phyloP scores from a whole-genome alignment of 2,113 vertebrate genomes.

The Phalacrocorax aristotelis region DNA sequence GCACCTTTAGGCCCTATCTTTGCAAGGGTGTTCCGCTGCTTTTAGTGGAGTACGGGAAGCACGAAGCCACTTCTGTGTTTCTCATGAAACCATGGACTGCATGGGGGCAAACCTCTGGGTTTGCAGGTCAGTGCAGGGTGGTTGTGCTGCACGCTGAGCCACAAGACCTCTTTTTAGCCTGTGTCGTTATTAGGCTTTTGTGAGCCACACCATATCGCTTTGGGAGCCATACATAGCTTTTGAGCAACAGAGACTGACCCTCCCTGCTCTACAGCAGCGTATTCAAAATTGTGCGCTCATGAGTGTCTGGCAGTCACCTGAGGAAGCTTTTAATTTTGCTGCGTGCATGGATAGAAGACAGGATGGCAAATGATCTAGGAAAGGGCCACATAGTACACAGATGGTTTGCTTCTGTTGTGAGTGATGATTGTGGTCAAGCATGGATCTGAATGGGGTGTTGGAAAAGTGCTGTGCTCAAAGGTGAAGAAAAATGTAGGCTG shows the following conservation, averaged over 20 bases:
- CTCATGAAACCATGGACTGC: background rate
- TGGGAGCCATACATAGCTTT: background rate
- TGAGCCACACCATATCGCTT: fast-evolving
- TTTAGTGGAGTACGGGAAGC: background rate
- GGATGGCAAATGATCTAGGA: background rate
- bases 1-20: background rate
- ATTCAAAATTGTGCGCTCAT: background rate
- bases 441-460: background rate
- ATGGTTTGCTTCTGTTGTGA: fast-evolving
- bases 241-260: background rate
- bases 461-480: background rate
- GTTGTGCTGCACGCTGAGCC: background rate
- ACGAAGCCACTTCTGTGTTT: background rate
- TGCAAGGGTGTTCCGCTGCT: background rate
- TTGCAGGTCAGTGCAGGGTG: fast-evolving
- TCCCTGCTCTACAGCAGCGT: background rate
- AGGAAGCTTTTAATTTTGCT: background rate
- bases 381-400: background rate
- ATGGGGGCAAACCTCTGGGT: background rate
- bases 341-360: fast-evolving
- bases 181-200: background rate
- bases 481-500: background rate
- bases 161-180: background rate
- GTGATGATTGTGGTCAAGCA: fast-evolving
- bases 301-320: background rate